phyloP scores from a whole-genome alignment of 2,113 vertebrate species.

The Hippocampus barbouri region DNA sequence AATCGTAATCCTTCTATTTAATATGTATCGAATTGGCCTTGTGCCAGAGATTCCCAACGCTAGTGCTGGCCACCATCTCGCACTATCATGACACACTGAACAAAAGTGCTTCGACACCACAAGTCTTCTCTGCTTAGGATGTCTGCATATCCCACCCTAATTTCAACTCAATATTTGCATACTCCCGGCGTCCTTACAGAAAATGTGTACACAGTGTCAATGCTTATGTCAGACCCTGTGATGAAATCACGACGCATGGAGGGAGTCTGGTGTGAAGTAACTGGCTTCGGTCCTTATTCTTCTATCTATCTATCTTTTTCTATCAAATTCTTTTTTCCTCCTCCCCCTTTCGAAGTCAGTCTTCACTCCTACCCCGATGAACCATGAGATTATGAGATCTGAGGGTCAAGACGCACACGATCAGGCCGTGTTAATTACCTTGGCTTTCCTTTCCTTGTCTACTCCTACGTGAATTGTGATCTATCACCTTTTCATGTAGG shows the following conservation, averaged over 20 bases:
- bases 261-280: conserved; percentile 4
- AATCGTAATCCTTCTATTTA: no score
- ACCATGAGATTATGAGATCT: conserved; percentile 7
- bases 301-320: neutral
- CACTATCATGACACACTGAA: no score
- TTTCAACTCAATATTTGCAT: no score
- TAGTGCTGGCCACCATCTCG: no score
- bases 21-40: no score
- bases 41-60: no score
- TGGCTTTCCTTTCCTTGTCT: neutral
- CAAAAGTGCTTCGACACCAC: no score
- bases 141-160: no score
- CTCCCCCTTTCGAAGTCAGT: neutral
- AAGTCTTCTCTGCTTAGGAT: no score
- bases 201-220: neutral
- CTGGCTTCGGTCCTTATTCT: neutral
- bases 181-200: no score
- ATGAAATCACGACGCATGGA: conserved; percentile 12
- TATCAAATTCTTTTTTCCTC: neutral
- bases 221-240: neutral
- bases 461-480: neutral
- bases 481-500: neutral
- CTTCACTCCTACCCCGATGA: conserved; percentile 5
- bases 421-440: neutral
- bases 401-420: neutral